Conservation (phyloP, 2,113 vertebrate species). For the Ifrita kowaldi region DNA sequence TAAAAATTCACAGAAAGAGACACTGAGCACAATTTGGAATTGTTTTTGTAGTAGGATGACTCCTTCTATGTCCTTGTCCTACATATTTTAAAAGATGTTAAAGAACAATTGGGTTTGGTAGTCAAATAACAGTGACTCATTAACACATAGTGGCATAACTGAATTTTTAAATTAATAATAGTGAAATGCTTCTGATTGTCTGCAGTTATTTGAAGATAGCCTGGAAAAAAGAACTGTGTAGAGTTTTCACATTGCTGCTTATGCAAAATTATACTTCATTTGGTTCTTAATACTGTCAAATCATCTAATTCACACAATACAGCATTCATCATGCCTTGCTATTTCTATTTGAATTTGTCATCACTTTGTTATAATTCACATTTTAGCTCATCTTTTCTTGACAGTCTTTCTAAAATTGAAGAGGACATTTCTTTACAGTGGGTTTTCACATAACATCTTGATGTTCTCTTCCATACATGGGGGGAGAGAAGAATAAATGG, state of each 20-base stretch:
- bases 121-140: neutral
- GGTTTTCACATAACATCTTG: neutral
- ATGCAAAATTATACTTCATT: neutral
- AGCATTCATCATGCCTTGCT: neutral
- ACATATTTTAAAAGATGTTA: neutral
- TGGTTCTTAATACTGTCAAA: neutral
- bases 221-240: neutral
- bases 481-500: neutral
- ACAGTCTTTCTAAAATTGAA: neutral
- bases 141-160: neutral
- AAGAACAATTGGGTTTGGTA: neutral
- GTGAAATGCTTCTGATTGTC: neutral
- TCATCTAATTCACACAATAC: neutral
- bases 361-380: neutral
- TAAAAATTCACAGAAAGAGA: neutral
- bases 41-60: neutral
- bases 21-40: neutral
- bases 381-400: neutral
- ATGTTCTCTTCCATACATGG: neutral
- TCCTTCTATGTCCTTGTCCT: neutral
- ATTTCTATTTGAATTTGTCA: neutral
- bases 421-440: neutral
- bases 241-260: neutral
- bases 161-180: neutral
- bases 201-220: neutral